phyloP scores from a whole-genome alignment of 2,888 invertebrate genomes.

The Drosophila tripunctata region DNA sequence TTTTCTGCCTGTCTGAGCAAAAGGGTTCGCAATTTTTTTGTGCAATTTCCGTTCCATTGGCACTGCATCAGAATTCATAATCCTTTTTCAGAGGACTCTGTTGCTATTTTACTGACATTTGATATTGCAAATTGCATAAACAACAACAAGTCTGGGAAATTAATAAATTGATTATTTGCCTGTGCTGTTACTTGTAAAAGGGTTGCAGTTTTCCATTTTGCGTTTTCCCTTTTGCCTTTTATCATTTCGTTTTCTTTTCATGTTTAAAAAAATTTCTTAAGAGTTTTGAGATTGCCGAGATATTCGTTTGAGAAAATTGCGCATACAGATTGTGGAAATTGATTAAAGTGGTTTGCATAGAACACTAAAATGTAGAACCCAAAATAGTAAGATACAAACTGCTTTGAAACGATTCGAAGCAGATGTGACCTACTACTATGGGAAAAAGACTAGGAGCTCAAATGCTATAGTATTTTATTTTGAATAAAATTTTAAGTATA shows the following conservation, averaged over 20 bases:
- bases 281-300: slow-evolving; percentile 23
- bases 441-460: too few species aligned
- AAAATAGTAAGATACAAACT: background rate
- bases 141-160: slow-evolving; percentile 69
- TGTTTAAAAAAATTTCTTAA: slow-evolving; percentile 19
- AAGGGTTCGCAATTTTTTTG: slow-evolving; percentile 41
- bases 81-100: slow-evolving; percentile 50
- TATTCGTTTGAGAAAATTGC: slow-evolving; percentile 32
- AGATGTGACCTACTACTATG: background rate
- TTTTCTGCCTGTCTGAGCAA: slow-evolving; percentile 68
- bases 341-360: slow-evolving; percentile 8
- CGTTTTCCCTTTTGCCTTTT: background rate
- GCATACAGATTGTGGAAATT: slow-evolving; percentile 17
- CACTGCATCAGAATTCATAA: slow-evolving; percentile 56
- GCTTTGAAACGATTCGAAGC: background rate
- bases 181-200: slow-evolving; percentile 40
- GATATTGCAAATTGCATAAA: slow-evolving; percentile 75
- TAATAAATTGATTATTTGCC: slow-evolving; percentile 58
- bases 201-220: slow-evolving; percentile 43
- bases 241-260: slow-evolving; percentile 7
- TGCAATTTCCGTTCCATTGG: slow-evolving; percentile 27
- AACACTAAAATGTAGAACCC: background rate
- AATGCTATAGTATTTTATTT: too few species aligned
- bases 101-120: slow-evolving; percentile 61
- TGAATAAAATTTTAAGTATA: too few species aligned